phyloP scores from a whole-genome alignment of 2,113 vertebrate genomes.

The Protobothrops flavoviridis region DNA sequence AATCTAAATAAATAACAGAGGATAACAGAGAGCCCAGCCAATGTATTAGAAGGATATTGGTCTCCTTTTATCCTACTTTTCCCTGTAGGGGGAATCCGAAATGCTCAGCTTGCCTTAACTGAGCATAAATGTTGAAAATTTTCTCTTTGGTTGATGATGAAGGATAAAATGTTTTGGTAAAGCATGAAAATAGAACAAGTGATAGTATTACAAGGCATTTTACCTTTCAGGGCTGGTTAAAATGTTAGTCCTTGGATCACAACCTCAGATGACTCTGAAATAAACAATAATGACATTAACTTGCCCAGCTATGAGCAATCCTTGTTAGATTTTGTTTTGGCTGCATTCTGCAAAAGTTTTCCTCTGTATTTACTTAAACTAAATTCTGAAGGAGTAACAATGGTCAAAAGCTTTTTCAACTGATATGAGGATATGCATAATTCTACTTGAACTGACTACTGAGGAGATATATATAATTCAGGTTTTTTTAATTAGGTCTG shows the following conservation, averaged over 20 bases:
- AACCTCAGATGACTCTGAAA: conserved; percentile 45
- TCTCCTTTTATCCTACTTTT: not conserved
- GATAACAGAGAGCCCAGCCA: not conserved
- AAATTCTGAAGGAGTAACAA: conserved; percentile 66
- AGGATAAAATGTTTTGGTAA: not conserved
- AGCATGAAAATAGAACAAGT: conserved; percentile 19
- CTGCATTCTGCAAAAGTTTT: conserved; percentile 35
- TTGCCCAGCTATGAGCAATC: conserved; percentile 2
- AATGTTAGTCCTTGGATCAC: conserved; percentile 28
- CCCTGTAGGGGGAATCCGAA: not conserved
- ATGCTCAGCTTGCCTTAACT: not conserved
- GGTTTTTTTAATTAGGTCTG: conserved; percentile 68
- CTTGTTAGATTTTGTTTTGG: conserved; percentile 41
- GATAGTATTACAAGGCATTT: conserved; percentile 7
- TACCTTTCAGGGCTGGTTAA: not conserved
- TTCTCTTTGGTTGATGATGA: not conserved
- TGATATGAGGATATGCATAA: conserved; percentile 66
- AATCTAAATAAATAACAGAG: not conserved
- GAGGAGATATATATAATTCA: conserved; percentile 62
- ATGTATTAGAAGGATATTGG: not conserved
- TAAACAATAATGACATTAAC: conserved; percentile 7
- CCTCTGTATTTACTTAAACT: conserved; percentile 61
- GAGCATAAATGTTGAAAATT: not conserved
- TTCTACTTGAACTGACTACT: conserved; percentile 65
- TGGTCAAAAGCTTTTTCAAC: conserved; percentile 63